These are phyloP conservation scores for Holothuria glaberrima DNA, from an alignment of 35 echinoderm and acorn worm species.

Conservation along the genomic window DNA sequence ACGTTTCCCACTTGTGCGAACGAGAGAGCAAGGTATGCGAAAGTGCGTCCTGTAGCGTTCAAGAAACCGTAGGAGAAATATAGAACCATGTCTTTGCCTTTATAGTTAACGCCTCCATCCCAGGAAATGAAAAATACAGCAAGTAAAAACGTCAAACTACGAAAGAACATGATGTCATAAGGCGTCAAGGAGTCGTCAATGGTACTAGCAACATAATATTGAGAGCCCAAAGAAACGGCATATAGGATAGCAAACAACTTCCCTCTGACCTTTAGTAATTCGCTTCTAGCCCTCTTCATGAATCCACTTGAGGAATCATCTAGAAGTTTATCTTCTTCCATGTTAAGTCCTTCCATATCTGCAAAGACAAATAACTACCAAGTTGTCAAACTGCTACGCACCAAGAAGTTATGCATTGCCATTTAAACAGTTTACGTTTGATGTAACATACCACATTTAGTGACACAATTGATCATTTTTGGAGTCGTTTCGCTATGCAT, in stretches of 20 bases:
- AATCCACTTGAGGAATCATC: too few relatives aligned
- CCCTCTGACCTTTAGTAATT: background rate
- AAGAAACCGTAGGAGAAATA: background rate
- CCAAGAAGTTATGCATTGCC: too few relatives aligned
- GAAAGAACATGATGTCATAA: background rate
- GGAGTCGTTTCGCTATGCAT: too few relatives aligned
- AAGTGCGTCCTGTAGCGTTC: background rate
- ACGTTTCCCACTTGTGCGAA: constrained; percentile 28
- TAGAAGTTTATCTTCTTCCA: too few relatives aligned
- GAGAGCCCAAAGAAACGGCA: background rate
- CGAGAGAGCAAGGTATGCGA: background rate
- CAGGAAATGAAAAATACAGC: background rate
- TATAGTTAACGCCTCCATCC: background rate
- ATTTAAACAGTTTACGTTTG: too few relatives aligned
- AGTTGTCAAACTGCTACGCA: too few relatives aligned
- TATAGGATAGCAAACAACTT: background rate
- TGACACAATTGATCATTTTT: too few relatives aligned
- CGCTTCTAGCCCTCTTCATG: background rate
- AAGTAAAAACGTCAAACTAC: constrained; percentile 1
- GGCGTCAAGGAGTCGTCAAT: background rate
- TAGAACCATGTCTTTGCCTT: background rate
- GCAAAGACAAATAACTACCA: too few relatives aligned
- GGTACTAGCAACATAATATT: background rate
- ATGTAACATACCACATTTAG: too few relatives aligned
- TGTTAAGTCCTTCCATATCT: too few relatives aligned